Conservation (phyloP, 2,113 vertebrate species). For the Leptodactylus fuscus region DNA sequence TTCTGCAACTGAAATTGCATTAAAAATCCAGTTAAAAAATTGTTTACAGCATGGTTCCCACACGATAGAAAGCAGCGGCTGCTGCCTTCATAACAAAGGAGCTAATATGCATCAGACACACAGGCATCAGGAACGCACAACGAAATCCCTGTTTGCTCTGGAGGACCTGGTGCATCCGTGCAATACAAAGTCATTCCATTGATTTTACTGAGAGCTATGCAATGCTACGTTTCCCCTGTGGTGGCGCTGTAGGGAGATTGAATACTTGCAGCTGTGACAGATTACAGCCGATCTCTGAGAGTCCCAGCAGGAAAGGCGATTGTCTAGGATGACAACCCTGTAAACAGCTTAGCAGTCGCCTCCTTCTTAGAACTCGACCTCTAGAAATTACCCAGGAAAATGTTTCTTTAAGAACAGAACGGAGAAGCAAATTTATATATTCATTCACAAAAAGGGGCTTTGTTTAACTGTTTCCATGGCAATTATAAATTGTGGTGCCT, state of each 20-base stretch:
- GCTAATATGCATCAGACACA: background rate
- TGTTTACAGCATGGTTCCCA: no score
- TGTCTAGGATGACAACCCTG: background rate
- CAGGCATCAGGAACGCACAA: background rate
- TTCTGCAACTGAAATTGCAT: no score
- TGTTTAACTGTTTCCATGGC: slow-evolving; percentile 75
- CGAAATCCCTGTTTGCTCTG: background rate
- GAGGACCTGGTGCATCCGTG: background rate
- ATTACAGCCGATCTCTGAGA: background rate
- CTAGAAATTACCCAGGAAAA: no score
- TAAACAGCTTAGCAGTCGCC: no score
- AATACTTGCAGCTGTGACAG: no score
- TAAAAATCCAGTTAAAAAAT: no score
- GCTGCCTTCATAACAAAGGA: no score
- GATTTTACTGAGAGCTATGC: background rate
- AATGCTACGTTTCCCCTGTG: background rate
- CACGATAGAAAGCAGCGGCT: no score
- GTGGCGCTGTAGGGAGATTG: background rate
- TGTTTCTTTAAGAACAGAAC: background rate
- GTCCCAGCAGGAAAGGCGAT: background rate
- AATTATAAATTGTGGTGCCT: slow-evolving; percentile 87
- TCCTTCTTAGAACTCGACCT: no score
- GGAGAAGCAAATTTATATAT: background rate
- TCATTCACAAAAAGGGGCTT: slow-evolving; percentile 51
- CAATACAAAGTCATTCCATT: no score